Evolutionary conservation across 2,113 vertebrate genomes (phyloP).

Genomic region (Callospermophilus lateralis): DNA sequence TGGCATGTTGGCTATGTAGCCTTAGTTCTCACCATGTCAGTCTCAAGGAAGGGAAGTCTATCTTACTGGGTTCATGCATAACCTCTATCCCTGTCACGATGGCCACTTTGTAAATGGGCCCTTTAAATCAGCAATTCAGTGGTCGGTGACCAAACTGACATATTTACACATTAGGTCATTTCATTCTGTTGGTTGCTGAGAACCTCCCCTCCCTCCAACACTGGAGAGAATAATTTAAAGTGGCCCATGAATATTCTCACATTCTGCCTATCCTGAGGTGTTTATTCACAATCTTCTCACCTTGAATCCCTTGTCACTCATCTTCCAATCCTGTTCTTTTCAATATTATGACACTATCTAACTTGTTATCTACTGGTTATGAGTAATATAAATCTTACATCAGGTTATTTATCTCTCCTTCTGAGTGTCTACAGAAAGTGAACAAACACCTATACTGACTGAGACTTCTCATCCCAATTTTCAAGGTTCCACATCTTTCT

Average conservation of each 20-base stretch:
- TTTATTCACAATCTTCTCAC: neutral
- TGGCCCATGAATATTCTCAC: conserved; percentile 34
- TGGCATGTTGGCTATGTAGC: neutral
- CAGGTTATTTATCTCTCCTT: neutral
- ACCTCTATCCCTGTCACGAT: neutral
- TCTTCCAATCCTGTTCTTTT: neutral
- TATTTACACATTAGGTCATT: neutral
- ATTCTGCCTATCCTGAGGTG: conserved; percentile 1
- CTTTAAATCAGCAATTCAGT: conserved; percentile 16
- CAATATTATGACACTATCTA: neutral
- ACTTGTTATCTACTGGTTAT: neutral
- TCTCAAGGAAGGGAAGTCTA: neutral
- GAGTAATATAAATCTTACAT: neutral
- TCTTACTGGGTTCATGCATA: neutral
- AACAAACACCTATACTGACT: neutral
- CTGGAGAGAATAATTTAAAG: conserved; percentile 31
- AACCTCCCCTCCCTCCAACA: neutral
- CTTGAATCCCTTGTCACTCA: neutral
- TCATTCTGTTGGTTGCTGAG: conserved; percentile 16
- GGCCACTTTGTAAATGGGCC: conserved; percentile 2
- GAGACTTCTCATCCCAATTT: neutral
- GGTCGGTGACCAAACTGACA: neutral
- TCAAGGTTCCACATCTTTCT: conserved; percentile 42
- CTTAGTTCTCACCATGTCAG: neutral
- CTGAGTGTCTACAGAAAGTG: neutral